Base-by-base conservation (phyloP, 2,797 vertebrate species). In the Pangasius sanitwongsei region DNA sequence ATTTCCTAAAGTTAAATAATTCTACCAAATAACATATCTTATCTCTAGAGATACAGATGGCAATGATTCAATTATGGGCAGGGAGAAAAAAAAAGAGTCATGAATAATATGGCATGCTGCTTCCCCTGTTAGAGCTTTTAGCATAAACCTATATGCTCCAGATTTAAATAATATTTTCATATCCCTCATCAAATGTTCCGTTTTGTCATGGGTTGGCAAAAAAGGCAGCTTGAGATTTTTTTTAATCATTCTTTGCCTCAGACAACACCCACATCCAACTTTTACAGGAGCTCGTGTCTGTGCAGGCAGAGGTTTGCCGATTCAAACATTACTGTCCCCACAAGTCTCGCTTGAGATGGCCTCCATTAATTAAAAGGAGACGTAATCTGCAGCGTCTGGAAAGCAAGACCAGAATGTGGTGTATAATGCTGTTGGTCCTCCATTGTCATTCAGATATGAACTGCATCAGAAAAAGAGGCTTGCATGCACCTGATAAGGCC, bases 351-450 rank as follows among this genome's bases (percentile, higher is more conserved):
- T 69, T 87, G 91, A 89, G 89, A 91, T 92, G 90, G 89, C 91
- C 89, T 95, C 90, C 94, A 97, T 99, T 98, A 99, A 99, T 99
- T 98, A 98, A 95, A 93, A 95, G 95, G 93, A 97, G 98, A 98
- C 98, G 97, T 98, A 98, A 99, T 99, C 98, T 98, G 96, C 94
- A 94, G 96, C 97, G 97, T 97, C 97, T 97, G 97, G 97, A 98
- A 98, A 96, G 96, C 96, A 95, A 93, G 96, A 96, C 95, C 96
- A 97, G 96, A 97, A 97, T 97, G 97, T 95, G 90, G 94, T 96
- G 96, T 96, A 97, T 98, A 98, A 98, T 98, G 97, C 95, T 94
- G 96, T 95, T 95, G 96, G 97, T 97, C 97, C 96, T 97, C 97
- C 95, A 97, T 98, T 99, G 97, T 99, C 97, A 98, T 98, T 98